Evolutionary conservation across 2,113 vertebrate genomes (phyloP), one percentile per base, ranked within the genome.

Genomic region (Thamnophis sirtalis): DNA sequence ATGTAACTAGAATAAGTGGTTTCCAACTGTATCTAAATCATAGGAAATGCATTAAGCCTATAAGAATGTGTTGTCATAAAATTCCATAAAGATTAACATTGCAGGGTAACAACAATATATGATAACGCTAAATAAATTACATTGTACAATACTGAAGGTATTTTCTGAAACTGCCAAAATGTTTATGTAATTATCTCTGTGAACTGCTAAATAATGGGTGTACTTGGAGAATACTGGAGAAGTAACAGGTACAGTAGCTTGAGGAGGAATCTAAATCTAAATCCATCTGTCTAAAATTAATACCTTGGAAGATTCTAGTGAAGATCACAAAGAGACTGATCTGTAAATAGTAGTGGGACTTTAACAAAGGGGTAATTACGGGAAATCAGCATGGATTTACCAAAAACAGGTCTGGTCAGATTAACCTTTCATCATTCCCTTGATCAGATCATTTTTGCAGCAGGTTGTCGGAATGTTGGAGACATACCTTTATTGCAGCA

Each of bases 11-110:
- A 60, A 38, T 84, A 92, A 92, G 60, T 55, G 51, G 24, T 49
- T 92, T 92, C 49, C 51, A 55, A 49, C 68, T 92, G 60, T 51
- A 88, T 56, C 63, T 84, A 53, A 89, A 49, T 28, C 26, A 49
- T 43, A 92, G 53, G 87, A 92, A 92, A 84, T 56, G 38, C 26
- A 89, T 84, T 28, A 84, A 89, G 84, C 63, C 43, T 33, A 53
- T 24, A 49, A 89, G 28, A 49, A 89, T 92, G 87, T 92, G 91
- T 92, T 92, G 28, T 53, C 56, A 84, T 92, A 84, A 89, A 92
- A 53, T 60, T 60, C 84, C 89, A n/a, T 89, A 43, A 38, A 92
- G 91, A 89, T 89, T 60, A 92, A 84, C 26, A 49, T 54, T 56
- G 38, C 54, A 84, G 53, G 63, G 28, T 84, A 50, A 55, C 19